These are phyloP conservation scores for Zoanthus solanderi DNA, from an alignment of 92 coral and sea anemone genomes.

Conservation along the genomic window DNA sequence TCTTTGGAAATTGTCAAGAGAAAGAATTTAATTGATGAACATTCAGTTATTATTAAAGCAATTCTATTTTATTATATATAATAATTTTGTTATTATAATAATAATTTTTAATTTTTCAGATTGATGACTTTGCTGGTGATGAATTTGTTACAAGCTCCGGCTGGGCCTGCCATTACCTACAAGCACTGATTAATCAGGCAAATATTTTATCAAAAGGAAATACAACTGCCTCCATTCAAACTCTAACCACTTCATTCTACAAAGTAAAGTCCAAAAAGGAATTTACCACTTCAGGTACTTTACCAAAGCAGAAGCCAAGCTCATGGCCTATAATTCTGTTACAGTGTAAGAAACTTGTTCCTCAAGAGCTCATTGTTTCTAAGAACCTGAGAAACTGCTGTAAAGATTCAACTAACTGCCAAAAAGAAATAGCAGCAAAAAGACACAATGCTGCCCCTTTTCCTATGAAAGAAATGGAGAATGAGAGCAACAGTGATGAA, in stretches of 20 bases:
- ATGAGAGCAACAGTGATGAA: not conserved
- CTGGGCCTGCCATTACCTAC: constrained; percentile 20
- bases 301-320: constrained; percentile 10
- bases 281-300: not conserved
- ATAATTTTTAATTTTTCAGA: not conserved
- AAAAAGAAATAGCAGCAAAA: not conserved
- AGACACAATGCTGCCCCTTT: not conserved
- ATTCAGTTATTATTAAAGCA: too few relatives aligned
- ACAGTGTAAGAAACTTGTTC: constrained; percentile 6
- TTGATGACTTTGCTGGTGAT: constrained; percentile 27
- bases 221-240: not conserved
- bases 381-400: not conserved
- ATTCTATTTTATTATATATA: not conserved
- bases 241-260: not conserved
- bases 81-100: not conserved
- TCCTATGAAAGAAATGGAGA: not conserved
- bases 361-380: not conserved
- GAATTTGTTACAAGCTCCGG: constrained; percentile 13
- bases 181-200: not conserved
- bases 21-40: too few relatives aligned
- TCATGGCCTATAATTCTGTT: not conserved
- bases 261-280: not conserved
- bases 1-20: too few relatives aligned
- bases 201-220: not conserved
- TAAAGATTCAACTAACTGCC: not conserved